Percentiles rank a stretch among this genome's conserved stretches.
phyloP scores from a whole-genome alignment of 35 echinoderm and acorn worm genomes.

The Heliocidaris erythrogramma region DNA sequence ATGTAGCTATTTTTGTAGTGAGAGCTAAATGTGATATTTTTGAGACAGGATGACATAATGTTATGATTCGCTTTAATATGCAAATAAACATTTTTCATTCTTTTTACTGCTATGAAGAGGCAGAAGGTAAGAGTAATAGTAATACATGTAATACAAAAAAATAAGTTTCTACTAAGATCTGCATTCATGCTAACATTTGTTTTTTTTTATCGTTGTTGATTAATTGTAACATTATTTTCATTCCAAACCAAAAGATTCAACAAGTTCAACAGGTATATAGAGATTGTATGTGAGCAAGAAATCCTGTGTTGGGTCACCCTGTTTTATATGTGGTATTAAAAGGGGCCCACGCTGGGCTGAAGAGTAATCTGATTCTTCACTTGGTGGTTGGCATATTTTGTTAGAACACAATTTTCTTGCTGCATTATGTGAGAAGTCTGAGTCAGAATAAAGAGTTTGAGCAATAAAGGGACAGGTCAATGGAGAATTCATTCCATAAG shows the following conservation, averaged over 20 bases:
- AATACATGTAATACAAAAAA: too few species aligned
- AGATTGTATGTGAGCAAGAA: background rate
- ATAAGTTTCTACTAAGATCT: too few species aligned
- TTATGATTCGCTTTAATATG: background rate
- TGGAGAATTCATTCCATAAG: background rate
- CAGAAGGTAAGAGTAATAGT: background rate
- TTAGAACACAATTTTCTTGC: background rate
- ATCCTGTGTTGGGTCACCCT: background rate
- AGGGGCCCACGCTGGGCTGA: background rate
- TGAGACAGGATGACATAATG: background rate
- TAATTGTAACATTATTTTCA: background rate
- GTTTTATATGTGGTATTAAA: background rate
- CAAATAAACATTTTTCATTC: background rate
- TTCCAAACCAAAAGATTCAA: background rate
- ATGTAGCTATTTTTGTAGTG: too few species aligned
- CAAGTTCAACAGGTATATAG: conserved; percentile 11
- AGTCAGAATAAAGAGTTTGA: background rate
- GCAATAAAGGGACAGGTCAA: background rate
- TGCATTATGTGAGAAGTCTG: background rate
- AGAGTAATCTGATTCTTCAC: too few species aligned
- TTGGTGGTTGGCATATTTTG: background rate
- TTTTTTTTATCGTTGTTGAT: too few species aligned
- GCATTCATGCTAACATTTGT: too few species aligned
- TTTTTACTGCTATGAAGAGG: background rate
- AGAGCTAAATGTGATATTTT: too few species aligned